phyloP scores from a whole-genome alignment of 2,888 invertebrate genomes.

The Polietes domitor region DNA sequence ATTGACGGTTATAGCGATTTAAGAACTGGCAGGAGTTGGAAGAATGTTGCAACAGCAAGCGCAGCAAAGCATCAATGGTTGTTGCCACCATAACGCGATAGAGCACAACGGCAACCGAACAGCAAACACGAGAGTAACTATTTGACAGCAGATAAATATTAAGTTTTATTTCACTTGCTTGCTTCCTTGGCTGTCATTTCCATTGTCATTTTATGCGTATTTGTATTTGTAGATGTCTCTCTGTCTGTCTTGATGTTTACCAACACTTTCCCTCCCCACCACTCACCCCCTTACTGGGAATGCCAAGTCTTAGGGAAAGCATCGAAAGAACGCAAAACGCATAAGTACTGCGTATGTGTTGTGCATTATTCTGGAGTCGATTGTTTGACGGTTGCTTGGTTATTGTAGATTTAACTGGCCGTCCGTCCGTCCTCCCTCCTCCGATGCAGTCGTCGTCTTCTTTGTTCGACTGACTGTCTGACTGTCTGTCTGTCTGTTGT shows the following conservation, averaged over 20 bases:
- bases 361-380: neutral
- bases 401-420: conserved; percentile 32
- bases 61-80: neutral
- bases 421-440: conserved; percentile 4
- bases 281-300: neutral
- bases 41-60: conserved; percentile 40
- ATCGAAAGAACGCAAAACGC: conserved; percentile 15
- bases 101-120: conserved; percentile 20
- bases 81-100: neutral
- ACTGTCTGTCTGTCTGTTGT: neutral
- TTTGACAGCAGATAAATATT: conserved; percentile 57
- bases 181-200: conserved; percentile 1
- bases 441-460: neutral
- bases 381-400: conserved; percentile 21
- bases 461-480: neutral
- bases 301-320: conserved; percentile 1
- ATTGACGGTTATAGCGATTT: conserved; percentile 40
- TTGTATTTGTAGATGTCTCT: neutral
- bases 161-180: conserved; percentile 35
- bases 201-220: neutral
- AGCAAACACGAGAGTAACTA: conserved; percentile 33
- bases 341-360: conserved; percentile 1
- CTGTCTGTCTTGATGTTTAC: conserved; percentile 15
- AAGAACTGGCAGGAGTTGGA: conserved; percentile 16
- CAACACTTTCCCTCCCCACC: conserved; percentile 39